Percentiles rank a stretch among this genome's conserved stretches.
phyloP scores from a whole-genome alignment of 2,113 vertebrate genomes.

The Brachypteracias leptosomus region DNA sequence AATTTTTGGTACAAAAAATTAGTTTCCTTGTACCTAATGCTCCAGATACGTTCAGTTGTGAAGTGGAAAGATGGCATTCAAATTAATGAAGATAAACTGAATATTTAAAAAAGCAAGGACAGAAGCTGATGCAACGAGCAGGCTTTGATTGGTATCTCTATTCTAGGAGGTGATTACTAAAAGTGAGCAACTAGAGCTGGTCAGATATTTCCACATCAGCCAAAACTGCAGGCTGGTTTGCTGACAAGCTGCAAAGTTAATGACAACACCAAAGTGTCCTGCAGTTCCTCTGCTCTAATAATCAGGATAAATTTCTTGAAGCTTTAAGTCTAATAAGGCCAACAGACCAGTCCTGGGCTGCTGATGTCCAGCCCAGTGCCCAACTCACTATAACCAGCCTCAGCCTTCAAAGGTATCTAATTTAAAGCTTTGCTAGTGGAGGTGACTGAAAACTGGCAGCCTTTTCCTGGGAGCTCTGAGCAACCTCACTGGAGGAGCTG shows the following conservation, averaged over 20 bases:
- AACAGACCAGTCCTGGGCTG: not conserved
- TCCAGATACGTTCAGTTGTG: not conserved
- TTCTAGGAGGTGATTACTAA: not conserved
- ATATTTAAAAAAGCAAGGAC: not conserved
- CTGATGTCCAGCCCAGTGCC: not conserved
- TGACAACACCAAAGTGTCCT: not conserved
- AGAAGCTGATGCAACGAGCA: not conserved
- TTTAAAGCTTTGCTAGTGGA: not conserved
- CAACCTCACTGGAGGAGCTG: not conserved
- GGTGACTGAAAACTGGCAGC: not conserved
- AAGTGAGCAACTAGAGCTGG: not conserved
- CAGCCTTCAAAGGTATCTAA: not conserved
- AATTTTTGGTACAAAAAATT: not conserved
- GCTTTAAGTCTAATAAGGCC: not conserved
- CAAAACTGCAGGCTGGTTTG: not conserved
- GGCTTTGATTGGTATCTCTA: not conserved
- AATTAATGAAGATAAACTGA: not conserved
- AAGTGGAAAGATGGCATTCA: not conserved
- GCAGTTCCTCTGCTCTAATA: not conserved
- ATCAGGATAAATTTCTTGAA: not conserved
- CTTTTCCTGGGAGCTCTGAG: not conserved
- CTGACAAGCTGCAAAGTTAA: not conserved
- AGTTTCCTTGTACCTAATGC: not conserved
- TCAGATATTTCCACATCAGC: not conserved
- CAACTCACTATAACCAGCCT: not conserved